Conservation (phyloP, 92 coral and sea anemone species). For the Bergia sp. region DNA sequence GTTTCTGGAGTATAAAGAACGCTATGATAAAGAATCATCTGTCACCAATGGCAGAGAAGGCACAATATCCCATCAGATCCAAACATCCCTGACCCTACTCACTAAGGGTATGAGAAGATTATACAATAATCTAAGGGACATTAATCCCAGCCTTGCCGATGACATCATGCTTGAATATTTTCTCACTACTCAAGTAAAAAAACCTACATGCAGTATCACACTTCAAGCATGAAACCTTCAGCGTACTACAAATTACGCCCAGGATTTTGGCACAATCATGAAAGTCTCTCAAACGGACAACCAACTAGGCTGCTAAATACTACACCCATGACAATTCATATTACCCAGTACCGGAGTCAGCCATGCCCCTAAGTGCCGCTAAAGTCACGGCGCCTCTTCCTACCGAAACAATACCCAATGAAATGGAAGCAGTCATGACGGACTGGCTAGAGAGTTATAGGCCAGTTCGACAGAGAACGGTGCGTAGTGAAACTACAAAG, state of each 20-base stretch:
- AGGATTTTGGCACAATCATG: slow-evolving; percentile 67
- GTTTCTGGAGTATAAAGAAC: slow-evolving; percentile 45
- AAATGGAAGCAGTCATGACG: slow-evolving; percentile 29
- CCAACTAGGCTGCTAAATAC: slow-evolving; percentile 60
- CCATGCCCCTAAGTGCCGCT: slow-evolving; percentile 37
- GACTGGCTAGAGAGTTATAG: slow-evolving; percentile 41
- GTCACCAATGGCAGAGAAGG: slow-evolving; percentile 48
- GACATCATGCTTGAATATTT: slow-evolving; percentile 53
- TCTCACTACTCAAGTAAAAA: slow-evolving; percentile 65
- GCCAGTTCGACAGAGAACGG: slow-evolving; percentile 46
- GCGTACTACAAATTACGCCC: slow-evolving; percentile 64
- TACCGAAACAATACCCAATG: slow-evolving; percentile 10
- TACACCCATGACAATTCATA: slow-evolving; percentile 46
- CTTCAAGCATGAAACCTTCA: slow-evolving; percentile 73
- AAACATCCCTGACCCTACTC: slow-evolving; percentile 24
- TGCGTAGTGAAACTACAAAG: slow-evolving; percentile 1
- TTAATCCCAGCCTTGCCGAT: slow-evolving; percentile 47
- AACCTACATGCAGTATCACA: slow-evolving; percentile 73
- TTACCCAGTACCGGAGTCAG: slow-evolving; percentile 42
- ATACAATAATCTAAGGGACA: slow-evolving; percentile 13
- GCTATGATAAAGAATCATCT: slow-evolving; percentile 13
- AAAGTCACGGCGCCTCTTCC: slow-evolving; percentile 41
- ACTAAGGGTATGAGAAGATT: slow-evolving; percentile 28
- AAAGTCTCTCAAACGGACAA: slow-evolving; percentile 67
- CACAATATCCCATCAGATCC: slow-evolving; percentile 43